Evolutionary conservation across 2,797 vertebrate genomes (phyloP), one percentile per base, ranked within the genome.

Genomic region (Trematomus bernacchii): DNA sequence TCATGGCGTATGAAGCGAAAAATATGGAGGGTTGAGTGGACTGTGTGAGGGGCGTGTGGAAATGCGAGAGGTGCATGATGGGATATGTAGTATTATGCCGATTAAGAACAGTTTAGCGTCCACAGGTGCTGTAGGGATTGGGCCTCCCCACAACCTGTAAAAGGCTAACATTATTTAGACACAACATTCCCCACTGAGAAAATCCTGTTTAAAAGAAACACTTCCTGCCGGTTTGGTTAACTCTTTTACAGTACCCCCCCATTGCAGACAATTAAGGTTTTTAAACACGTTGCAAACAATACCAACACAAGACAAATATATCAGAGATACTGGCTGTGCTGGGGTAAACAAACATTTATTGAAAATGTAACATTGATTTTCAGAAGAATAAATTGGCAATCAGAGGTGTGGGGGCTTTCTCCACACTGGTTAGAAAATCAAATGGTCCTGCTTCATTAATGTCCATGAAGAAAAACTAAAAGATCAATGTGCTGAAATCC

Each of bases 261-360:
- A 5, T 27, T 27, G 11, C 43, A 44, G 11, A 27, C 16, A 67
- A 5, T n/a, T 14, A 15, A 23, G 42, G 37, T 33, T 18, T 15
- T 33, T 1, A n/a, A 37, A 47, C 23, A 58, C 0, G 19, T 9
- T 55, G 7, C 3, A 30, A 3, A 44, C 40, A 59, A 44, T 42
- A 40, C 46, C 40, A 59, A 44, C 47, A 44, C 46, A 23, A 48
- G 15, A 79, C 27, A 46, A 71, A 66, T 2, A 68, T 21, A 66
- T 10, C 15, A 66, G 14, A 68, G 23, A 66, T 2, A 11, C 12
- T 4, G 62, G 15, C 14, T 52, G 15, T 54, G 58, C 59, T 44
- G 60, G 68, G 70, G 70, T 72, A 88, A 81, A 83, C 82, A 77
- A 76, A 84, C 71, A 82, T 93, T 93, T 94, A 92, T 89, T 92